Evolutionary conservation across 2,888 invertebrate species (phyloP).

Genomic region (Pachymerium ferrugineum): DNA sequence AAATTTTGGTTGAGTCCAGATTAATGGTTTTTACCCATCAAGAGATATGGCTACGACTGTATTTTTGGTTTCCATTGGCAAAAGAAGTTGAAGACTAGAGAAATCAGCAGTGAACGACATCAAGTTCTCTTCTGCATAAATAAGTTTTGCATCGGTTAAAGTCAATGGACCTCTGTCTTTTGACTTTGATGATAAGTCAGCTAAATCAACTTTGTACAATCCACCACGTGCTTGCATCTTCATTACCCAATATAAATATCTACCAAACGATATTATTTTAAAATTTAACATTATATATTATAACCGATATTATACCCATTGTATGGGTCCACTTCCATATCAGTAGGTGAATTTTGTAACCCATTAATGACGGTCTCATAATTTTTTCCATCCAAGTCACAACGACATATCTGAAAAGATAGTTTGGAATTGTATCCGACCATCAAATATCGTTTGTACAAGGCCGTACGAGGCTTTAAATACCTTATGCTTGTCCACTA

Average conservation of each 20-base stretch:
- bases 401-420: constrained; percentile 67
- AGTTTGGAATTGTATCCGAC: too few species aligned
- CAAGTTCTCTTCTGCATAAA: constrained; percentile 55
- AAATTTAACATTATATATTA: background rate
- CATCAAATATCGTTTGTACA: background rate
- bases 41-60: constrained; percentile 74
- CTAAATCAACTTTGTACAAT: constrained; percentile 68
- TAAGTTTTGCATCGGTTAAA: constrained; percentile 50
- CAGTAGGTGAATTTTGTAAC: constrained; percentile 63
- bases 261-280: constrained; percentile 46
- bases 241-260: constrained; percentile 74
- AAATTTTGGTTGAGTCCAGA: background rate
- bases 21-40: constrained; percentile 68
- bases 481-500: constrained; percentile 59
- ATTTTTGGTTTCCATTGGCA: constrained; percentile 66
- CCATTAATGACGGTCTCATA: constrained; percentile 65
- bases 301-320: constrained; percentile 63
- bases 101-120: constrained; percentile 79
- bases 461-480: too few species aligned
- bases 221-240: constrained; percentile 56
- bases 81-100: constrained; percentile 69
- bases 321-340: constrained; percentile 84
- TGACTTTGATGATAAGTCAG: constrained; percentile 62
- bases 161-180: constrained; percentile 54
- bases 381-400: constrained; percentile 66